These are phyloP conservation scores for Channa maculata DNA, from an alignment of 2,113 vertebrate species.

Conservation along the genomic window DNA sequence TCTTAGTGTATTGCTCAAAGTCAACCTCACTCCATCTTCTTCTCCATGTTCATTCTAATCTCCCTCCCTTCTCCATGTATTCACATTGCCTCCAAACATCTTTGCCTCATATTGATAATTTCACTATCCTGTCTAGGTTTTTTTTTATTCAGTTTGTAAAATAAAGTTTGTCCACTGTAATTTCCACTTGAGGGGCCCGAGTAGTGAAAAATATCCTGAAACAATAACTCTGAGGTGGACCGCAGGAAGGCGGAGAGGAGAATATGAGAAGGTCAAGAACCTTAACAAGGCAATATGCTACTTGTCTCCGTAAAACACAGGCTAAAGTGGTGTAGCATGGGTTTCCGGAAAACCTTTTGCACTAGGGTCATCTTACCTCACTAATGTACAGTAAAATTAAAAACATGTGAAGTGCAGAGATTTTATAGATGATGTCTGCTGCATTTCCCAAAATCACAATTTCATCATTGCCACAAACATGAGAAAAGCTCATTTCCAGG, in stretches of 20 bases:
- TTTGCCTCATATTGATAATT: conserved; percentile 51
- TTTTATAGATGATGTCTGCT: conserved; percentile 3
- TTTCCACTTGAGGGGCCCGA: conserved; percentile 62
- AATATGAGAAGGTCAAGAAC: conserved; percentile 79
- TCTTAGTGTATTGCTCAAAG: background rate
- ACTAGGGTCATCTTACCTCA: conserved; percentile 37
- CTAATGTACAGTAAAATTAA: conserved; percentile 24
- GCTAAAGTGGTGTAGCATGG: conserved; percentile 51
- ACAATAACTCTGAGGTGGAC: conserved; percentile 73
- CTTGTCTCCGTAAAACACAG: conserved; percentile 60
- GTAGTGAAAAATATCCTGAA: conserved; percentile 67
- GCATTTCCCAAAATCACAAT: background rate
- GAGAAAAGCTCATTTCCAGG: background rate
- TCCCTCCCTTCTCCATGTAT: background rate
- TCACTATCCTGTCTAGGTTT: conserved; percentile 44
- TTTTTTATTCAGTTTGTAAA: conserved; percentile 64
- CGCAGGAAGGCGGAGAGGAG: conserved; percentile 62
- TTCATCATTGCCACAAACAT: background rate
- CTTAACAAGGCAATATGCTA: conserved; percentile 64
- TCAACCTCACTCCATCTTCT: background rate
- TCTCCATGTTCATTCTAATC: background rate
- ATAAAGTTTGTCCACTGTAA: conserved; percentile 72
- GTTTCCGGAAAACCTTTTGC: conserved; percentile 55
- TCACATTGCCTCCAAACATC: conserved; percentile 24
- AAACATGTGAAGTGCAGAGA: background rate